Conservation (phyloP, 2,113 vertebrate genomes). For the Erythrocercus mccallii region DNA sequence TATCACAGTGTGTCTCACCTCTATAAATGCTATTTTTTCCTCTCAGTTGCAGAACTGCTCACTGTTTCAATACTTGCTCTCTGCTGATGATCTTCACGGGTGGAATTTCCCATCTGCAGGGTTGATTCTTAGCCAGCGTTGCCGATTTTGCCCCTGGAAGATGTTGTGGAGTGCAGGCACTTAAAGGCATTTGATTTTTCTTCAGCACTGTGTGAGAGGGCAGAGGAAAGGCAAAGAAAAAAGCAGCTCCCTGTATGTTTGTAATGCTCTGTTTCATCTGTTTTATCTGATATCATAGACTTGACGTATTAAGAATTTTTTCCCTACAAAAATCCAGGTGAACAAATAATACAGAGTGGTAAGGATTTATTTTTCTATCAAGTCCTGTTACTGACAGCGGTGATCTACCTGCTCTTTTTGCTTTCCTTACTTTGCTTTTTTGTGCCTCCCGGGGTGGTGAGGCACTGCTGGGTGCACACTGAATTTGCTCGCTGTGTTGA, state of each 20-base stretch:
- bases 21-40: accelerated
- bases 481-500: not conserved
- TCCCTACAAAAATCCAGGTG: not conserved
- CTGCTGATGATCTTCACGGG: not conserved
- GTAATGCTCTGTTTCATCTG: not conserved
- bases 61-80: not conserved
- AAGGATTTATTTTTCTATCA: not conserved
- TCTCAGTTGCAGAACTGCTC: not conserved
- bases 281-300: not conserved
- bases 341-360: not conserved
- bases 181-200: not conserved
- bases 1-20: not conserved
- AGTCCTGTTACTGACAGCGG: not conserved
- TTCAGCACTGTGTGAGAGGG: not conserved
- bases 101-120: not conserved
- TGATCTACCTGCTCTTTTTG: not conserved
- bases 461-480: not conserved
- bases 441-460: not conserved
- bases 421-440: not conserved
- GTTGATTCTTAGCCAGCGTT: not conserved
- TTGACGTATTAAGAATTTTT: not conserved
- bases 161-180: not conserved
- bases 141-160: not conserved
- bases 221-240: not conserved
- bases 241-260: not conserved